Evolutionary conservation across 2,888 invertebrate species (phyloP).

Genomic region (Machimus rusticus): DNA sequence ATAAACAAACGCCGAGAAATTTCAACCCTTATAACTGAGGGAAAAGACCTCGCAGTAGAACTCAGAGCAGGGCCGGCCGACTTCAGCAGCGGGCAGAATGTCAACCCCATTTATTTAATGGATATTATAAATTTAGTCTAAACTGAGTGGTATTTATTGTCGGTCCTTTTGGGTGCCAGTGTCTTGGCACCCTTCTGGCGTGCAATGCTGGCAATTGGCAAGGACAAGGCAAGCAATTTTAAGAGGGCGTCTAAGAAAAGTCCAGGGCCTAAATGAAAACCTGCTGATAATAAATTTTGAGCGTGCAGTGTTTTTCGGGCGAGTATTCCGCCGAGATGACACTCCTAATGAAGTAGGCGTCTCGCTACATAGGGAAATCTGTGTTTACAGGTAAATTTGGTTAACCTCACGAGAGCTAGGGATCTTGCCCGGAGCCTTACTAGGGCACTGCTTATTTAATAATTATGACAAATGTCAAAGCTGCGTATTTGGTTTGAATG

Average conservation of each 20-base stretch:
- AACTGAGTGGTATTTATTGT: conserved; percentile 48
- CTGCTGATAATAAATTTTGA: conserved; percentile 35
- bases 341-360: conserved; percentile 16
- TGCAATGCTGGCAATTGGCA: neutral
- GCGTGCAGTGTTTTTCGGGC: conserved; percentile 26
- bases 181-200: neutral
- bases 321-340: neutral
- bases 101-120: conserved; percentile 62
- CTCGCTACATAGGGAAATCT: conserved; percentile 4
- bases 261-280: conserved; percentile 39
- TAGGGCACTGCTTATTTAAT: neutral
- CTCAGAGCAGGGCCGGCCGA: neutral
- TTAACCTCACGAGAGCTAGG: neutral
- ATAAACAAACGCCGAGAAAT: conserved; percentile 3
- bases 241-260: conserved; percentile 30
- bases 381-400: conserved; percentile 35
- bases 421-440: neutral
- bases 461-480: conserved; percentile 8
- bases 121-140: conserved; percentile 61
- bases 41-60: conserved; percentile 1
- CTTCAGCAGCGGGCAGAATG: conserved; percentile 43
- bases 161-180: conserved; percentile 7
- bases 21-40: conserved; percentile 2
- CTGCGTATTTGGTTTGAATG: neutral
- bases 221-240: conserved; percentile 7